Base-by-base conservation (phyloP, 2,888 invertebrate species). In the Alitta virens region DNA sequence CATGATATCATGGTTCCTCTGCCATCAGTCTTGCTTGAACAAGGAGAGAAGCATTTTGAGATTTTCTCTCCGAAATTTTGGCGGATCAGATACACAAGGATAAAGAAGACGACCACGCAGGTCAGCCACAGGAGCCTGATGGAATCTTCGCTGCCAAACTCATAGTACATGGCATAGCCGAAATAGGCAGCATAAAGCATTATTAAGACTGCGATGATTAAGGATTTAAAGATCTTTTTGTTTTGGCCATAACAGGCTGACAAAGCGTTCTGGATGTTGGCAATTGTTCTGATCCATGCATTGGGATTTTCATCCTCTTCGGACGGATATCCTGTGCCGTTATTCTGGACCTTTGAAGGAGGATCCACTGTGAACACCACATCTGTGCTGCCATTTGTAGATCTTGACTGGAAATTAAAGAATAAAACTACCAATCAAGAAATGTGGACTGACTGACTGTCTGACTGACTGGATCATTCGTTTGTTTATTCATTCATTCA, bases 181-280 rank as follows among this genome's bases (percentile, higher is more conserved):
- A 78, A 76, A 62, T 78, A 78, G 1, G 66, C 72, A 16, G 70
- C 66, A 59, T 74, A 79, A 60, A 58, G 52, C 3, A 56, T 16
- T 2, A 62, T n/a, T 14, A 49, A 26, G 1, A 56, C 3, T 3
- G 46, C 21, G 24, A 27, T 18, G 50, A 61, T 5, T 24, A 5
- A 21, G 46, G 5, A 12, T 21, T 21, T 18, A 7, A 46, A 18
- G 46, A 46, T 21, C 5, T 21, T n/a, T n/a, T 46, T 46, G 46
- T 46, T 33, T 5, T 5, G 12, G 7, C 33, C 33, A 33, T 33
- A 33, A 12, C 33, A 33, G 33, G 7, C 12, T 5, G 33, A 33
- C 12, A 33, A 33, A 33, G 5, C 12, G 33, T 33, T 33, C 33
- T 33, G 33, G 33, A 33, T 33, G 33, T 33, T 33, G 12, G 7